Evolutionary conservation across 2,888 invertebrate genomes (phyloP), one percentile per base, ranked within the genome.

Genomic region (Mythimna albipuncta): DNA sequence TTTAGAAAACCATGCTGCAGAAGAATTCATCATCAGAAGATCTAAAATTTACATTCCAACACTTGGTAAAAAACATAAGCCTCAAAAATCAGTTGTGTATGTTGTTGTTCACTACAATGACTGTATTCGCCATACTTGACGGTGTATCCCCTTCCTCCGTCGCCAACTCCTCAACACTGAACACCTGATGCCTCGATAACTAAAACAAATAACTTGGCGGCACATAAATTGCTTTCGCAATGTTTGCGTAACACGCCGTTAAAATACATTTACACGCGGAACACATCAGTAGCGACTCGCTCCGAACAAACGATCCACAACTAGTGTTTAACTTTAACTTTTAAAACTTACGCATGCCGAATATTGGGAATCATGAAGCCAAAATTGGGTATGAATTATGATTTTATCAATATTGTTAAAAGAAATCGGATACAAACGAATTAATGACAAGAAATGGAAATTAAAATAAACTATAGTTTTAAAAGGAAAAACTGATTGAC

Each of bases 181-280:
- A 68, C 82, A 78, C 73, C 82, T 82, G 82, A 66, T 58, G 44
- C 59, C 55, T 38, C 69, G 58, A 78, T 81, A 82, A 59, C 78
- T 82, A 77, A 82, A 80, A 80, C 69, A 82, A 81, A 81, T 82
- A 73, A 81, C 82, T 80, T 73, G 64, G 66, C 73, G 55, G 71
- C 55, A 74, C 74, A 75, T 83, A 71, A 72, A 80, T 81, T 80
- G 67, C 58, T 76, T 83, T 85, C 61, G 71, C 77, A 79, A 83
- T 65, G 61, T 79, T 83, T 85, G 71, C 71, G 67, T 72, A 83
- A 85, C 72, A 41, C 69, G 10, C 19, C 64, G 61, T 69, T 73
- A 68, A 75, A 74, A 75, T 69, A 79, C 69, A 81, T 83, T 26
- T 83, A 69, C 69, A 67, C 64, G n/a, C 35, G 0, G 61, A 52